phyloP scores from a whole-genome alignment of 2,888 invertebrate species.

The Lepas anatifera region DNA sequence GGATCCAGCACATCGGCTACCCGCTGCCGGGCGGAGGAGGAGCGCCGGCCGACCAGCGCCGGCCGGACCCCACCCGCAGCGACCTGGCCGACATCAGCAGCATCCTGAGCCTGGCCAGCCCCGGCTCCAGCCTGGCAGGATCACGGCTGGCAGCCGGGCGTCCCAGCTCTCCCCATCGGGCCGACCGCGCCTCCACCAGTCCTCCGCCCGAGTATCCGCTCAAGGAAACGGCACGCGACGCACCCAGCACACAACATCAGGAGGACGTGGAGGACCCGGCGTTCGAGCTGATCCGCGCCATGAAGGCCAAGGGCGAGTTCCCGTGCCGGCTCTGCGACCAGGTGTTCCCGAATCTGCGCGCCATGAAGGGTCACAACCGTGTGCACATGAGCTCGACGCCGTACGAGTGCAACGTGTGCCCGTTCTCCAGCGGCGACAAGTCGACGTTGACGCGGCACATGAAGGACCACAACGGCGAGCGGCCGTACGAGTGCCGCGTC shows the following conservation, averaged over 20 bases:
- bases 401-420: constrained; percentile 87
- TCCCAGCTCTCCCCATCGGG: constrained; percentile 27
- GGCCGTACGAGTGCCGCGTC: constrained; percentile 87
- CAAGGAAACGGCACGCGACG: constrained; percentile 31
- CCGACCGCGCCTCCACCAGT: constrained; percentile 28
- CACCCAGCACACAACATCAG: too few species aligned
- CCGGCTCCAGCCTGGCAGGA: constrained; percentile 20
- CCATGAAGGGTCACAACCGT: constrained; percentile 80
- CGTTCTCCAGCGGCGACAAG: constrained; percentile 77
- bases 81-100: constrained; percentile 78
- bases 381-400: constrained; percentile 65
- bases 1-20: constrained; percentile 1
- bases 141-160: constrained; percentile 11
- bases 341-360: constrained; percentile 75
- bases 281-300: constrained; percentile 43
- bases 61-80: constrained; percentile 50
- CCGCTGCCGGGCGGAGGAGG: constrained; percentile 47
- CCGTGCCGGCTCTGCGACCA: constrained; percentile 80
- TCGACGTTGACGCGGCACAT: constrained; percentile 82
- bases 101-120: constrained; percentile 61
- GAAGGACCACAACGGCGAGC: constrained; percentile 87
- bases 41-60: constrained; percentile 59
- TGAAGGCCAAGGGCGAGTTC: constrained; percentile 79
- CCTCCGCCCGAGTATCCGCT: constrained; percentile 31
- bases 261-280: constrained; percentile 14